Conservation (phyloP, 2,888 invertebrate genomes). For the Phyllotreta cruciferae region DNA sequence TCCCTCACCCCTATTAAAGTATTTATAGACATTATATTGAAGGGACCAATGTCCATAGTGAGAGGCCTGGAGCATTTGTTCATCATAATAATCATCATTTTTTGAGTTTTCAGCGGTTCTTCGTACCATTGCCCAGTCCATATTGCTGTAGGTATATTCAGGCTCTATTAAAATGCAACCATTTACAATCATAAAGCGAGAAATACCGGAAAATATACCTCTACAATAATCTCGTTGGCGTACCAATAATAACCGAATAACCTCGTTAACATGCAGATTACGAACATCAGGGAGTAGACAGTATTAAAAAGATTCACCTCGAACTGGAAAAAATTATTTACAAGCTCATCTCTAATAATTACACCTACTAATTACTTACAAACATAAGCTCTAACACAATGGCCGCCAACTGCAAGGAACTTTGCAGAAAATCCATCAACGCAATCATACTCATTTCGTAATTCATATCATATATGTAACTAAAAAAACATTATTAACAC, state of each 20-base stretch:
- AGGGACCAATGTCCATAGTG: constrained; percentile 34
- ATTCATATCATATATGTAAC: constrained; percentile 43
- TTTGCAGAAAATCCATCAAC: constrained; percentile 46
- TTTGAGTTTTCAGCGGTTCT: constrained; percentile 27
- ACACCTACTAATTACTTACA: constrained; percentile 28
- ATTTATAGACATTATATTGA: constrained; percentile 34
- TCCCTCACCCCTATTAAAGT: constrained; percentile 33
- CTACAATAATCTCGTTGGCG: constrained; percentile 41
- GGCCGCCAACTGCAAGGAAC: constrained; percentile 44
- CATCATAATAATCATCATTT: constrained; percentile 33
- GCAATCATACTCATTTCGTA: constrained; percentile 42
- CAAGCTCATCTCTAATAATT: neutral
- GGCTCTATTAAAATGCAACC: constrained; percentile 28
- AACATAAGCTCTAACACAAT: constrained; percentile 41
- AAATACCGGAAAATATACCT: constrained; percentile 29
- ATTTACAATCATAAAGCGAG: neutral
- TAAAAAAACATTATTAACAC: constrained; percentile 23
- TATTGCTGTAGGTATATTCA: constrained; percentile 29
- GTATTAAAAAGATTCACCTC: constrained; percentile 30
- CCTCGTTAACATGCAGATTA: constrained; percentile 40
- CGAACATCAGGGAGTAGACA: constrained; percentile 34
- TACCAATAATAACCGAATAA: constrained; percentile 43
- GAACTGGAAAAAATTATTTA: constrained; percentile 24
- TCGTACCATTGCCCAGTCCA: constrained; percentile 36
- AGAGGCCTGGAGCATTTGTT: constrained; percentile 30